phyloP scores from a whole-genome alignment of 1,140 invertebrate species.

The Melanaphis sacchari region DNA sequence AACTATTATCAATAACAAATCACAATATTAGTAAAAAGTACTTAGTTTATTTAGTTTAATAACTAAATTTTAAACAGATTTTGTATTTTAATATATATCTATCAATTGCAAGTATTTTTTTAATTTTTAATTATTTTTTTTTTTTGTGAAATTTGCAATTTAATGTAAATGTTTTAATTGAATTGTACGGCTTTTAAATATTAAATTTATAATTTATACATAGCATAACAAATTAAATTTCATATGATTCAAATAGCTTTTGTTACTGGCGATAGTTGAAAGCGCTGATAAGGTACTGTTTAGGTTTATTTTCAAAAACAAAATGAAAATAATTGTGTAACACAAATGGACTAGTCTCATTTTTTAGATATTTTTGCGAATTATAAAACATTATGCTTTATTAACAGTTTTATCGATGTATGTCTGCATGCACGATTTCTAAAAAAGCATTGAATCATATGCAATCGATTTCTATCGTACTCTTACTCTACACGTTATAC shows the following conservation, averaged over 20 bases:
- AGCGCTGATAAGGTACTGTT: background rate
- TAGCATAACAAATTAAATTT: background rate
- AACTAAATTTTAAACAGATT: background rate
- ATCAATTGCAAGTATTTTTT: background rate
- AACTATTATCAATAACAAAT: background rate
- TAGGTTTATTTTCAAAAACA: background rate
- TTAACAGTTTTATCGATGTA: background rate
- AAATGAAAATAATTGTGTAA: background rate
- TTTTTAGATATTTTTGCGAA: background rate
- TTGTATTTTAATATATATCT: background rate
- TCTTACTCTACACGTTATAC: constrained; percentile 8
- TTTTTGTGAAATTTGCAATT: background rate
- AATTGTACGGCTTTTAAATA: background rate
- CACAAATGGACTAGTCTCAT: background rate
- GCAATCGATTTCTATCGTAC: constrained; percentile 47
- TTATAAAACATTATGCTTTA: constrained; percentile 26
- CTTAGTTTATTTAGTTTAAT: background rate
- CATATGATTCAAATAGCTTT: background rate
- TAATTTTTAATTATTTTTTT: too few relatives aligned
- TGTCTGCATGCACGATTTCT: constrained; percentile 29
- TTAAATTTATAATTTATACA: background rate
- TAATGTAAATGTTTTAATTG: background rate
- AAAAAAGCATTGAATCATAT: constrained; percentile 33
- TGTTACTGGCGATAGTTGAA: background rate
- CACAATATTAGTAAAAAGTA: background rate